Evolutionary conservation across 2,888 invertebrate genomes (phyloP).

Genomic region (Macaria liturata): DNA sequence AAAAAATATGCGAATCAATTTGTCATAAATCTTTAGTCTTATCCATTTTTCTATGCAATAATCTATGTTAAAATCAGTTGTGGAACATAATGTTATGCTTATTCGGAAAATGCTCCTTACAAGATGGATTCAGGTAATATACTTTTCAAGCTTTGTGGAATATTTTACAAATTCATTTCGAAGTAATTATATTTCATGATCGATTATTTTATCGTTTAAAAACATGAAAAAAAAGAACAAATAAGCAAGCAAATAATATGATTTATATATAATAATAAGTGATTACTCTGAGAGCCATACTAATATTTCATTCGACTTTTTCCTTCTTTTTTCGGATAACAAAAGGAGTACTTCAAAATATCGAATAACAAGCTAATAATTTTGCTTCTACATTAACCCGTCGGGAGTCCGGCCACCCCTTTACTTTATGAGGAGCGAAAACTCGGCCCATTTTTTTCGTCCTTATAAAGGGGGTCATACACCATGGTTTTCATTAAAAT

Average conservation of each 20-base stretch:
- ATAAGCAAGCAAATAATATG: no score
- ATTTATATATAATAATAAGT: no score
- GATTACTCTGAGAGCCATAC: no score
- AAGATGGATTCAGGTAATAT: no score
- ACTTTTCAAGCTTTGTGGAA: no score
- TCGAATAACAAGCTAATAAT: constrained; percentile 13
- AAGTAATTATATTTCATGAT: no score
- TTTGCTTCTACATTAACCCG: constrained; percentile 9
- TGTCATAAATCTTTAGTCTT: constrained; percentile 29
- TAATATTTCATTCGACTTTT: no score
- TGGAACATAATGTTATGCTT: not conserved
- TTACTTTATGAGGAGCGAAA: constrained; percentile 32
- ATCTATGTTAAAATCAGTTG: constrained; percentile 6
- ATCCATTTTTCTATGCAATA: constrained; percentile 3
- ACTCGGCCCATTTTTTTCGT: constrained; percentile 39
- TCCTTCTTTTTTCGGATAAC: not conserved
- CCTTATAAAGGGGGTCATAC: constrained; percentile 10
- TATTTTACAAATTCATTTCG: no score
- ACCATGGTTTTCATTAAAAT: not conserved
- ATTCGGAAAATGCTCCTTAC: not conserved
- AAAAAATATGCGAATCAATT: constrained; percentile 35
- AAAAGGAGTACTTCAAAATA: constrained; percentile 1
- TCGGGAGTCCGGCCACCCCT: constrained; percentile 13
- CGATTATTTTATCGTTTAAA: no score
- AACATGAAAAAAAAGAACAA: no score